Conservation (phyloP, 2,797 vertebrate genomes). For the Crocodylus rhombifer region DNA sequence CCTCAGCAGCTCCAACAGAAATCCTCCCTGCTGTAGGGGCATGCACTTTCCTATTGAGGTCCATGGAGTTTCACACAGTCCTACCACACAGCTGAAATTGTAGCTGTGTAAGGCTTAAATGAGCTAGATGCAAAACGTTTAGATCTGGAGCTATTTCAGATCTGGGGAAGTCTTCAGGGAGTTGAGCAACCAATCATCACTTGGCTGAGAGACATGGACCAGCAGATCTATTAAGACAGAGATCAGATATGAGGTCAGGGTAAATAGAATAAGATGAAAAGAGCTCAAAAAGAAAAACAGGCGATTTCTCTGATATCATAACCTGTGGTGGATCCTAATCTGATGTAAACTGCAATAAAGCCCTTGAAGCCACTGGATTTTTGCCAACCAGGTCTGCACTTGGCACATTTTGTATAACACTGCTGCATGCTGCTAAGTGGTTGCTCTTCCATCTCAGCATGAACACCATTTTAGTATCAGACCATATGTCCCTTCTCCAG, state of each 20-base stretch:
- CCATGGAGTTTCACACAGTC: background rate
- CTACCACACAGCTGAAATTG: background rate
- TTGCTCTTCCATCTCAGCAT: background rate
- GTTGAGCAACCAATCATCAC: background rate
- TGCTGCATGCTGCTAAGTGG: background rate
- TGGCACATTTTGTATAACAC: background rate
- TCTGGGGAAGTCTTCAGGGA: rapidly evolving
- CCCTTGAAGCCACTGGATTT: background rate
- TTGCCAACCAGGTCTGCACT: background rate
- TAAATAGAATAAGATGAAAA: too few relatives aligned
- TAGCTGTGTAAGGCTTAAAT: rapidly evolving
- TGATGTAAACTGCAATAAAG: background rate
- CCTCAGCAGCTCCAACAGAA: background rate
- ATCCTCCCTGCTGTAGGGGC: background rate
- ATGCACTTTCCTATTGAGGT: background rate
- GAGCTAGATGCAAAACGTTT: rapidly evolving
- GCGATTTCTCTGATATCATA: background rate
- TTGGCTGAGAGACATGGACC: background rate
- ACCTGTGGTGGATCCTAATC: background rate
- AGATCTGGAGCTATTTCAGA: background rate
- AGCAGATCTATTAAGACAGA: rapidly evolving
- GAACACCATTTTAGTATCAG: background rate
- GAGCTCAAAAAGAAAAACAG: too few relatives aligned
- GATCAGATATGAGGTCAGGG: background rate
- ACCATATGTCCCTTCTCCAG: background rate